Evolutionary conservation across 92 coral and sea anemone species (phyloP).

Genomic region (Blastomussa wellsi): DNA sequence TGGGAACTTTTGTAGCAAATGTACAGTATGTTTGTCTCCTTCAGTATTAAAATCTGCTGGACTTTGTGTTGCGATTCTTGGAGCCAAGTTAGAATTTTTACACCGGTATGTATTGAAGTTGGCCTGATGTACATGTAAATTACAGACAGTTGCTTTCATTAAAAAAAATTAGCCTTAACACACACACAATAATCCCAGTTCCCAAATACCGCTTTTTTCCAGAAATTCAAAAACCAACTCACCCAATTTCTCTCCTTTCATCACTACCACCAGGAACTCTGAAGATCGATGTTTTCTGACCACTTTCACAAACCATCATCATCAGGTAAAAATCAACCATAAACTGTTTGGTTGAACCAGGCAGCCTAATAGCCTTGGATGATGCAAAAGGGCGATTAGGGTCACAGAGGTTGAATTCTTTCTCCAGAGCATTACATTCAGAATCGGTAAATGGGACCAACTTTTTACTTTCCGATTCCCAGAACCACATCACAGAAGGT

Average conservation of each 20-base stretch:
- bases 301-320: constrained; percentile 37
- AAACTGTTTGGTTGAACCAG: constrained; percentile 24
- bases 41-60: no score
- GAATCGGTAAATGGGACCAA: constrained; percentile 49
- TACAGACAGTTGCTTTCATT: no score
- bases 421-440: constrained; percentile 57
- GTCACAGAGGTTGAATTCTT: constrained; percentile 12
- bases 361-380: constrained; percentile 4
- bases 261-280: constrained; percentile 23
- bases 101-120: no score
- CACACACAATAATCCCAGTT: no score
- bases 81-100: no score
- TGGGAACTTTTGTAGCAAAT: no score
- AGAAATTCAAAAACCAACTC: no score
- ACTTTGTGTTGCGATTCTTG: no score
- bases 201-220: no score
- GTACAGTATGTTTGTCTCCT: no score
- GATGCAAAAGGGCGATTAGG: neutral
- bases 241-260: constrained; percentile 15
- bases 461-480: constrained; percentile 44
- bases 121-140: no score
- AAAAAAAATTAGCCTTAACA: no score
- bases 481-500: constrained; percentile 47
- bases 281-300: neutral
- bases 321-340: constrained; percentile 29